phyloP scores from a whole-genome alignment of 2,888 invertebrate species.

The Cephus pygmeus region DNA sequence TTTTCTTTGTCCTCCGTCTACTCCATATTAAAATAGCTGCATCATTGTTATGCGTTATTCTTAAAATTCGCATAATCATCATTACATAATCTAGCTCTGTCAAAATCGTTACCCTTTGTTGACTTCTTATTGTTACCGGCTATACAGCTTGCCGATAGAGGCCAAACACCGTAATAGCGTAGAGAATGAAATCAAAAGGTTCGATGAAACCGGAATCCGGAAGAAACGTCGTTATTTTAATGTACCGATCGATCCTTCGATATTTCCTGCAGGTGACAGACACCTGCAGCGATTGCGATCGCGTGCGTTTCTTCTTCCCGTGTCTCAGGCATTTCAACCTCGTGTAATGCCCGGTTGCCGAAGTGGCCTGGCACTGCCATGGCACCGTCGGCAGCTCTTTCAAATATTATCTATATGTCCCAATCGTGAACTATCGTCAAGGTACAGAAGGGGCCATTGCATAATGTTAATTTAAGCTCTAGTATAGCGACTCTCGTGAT shows the following conservation, averaged over 20 bases:
- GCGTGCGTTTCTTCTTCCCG: neutral
- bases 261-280: neutral
- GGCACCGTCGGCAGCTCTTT: neutral
- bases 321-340: neutral
- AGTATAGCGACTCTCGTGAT: neutral
- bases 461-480: neutral
- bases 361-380: conserved; percentile 3
- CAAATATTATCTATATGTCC: neutral
- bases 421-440: neutral
- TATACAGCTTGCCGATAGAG: neutral
- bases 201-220: neutral
- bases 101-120: neutral
- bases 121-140: neutral
- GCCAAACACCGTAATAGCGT: neutral
- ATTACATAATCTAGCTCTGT: neutral
- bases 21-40: neutral
- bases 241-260: neutral
- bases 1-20: neutral
- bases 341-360: neutral
- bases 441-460: neutral
- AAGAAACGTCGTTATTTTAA: neutral
- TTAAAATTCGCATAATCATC: neutral
- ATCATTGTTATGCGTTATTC: neutral
- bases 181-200: neutral
- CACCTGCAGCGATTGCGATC: neutral